These are phyloP conservation scores for Micrasema longulum DNA, from an alignment of 1,140 invertebrate species.

Conservation along the genomic window DNA sequence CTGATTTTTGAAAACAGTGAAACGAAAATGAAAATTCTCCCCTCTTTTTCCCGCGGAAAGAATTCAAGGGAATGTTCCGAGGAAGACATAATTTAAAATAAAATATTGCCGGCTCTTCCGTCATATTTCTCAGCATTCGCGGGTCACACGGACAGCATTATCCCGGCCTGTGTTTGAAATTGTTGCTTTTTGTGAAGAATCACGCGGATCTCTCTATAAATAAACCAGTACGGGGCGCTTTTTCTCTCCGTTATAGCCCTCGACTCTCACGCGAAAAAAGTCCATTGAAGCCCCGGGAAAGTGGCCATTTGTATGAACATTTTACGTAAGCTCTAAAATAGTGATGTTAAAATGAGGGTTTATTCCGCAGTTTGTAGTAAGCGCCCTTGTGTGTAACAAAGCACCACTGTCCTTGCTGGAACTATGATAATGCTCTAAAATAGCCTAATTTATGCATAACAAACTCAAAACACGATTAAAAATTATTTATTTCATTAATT, in stretches of 20 bases:
- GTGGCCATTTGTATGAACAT: slow-evolving; percentile 46
- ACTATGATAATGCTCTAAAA: no score
- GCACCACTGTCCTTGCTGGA: slow-evolving; percentile 1
- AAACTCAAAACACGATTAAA: no score
- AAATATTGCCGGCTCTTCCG: slow-evolving; percentile 23
- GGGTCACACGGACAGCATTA: slow-evolving; percentile 31
- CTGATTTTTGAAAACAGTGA: slow-evolving; percentile 11
- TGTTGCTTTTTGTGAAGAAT: slow-evolving; percentile 37
- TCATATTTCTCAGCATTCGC: slow-evolving; percentile 30
- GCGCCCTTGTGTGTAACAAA: slow-evolving; percentile 9
- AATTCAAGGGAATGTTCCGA: not conserved
- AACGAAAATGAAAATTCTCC: slow-evolving; percentile 15
- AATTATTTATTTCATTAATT: no score
- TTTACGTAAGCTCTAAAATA: slow-evolving; percentile 47
- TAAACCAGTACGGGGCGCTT: slow-evolving; percentile 41
- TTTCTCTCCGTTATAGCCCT: slow-evolving; percentile 33
- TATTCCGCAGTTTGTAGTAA: slow-evolving; percentile 31
- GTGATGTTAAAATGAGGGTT: slow-evolving; percentile 39
- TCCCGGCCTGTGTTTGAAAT: slow-evolving; percentile 7
- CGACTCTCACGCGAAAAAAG: slow-evolving; percentile 15
- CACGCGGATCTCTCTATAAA: slow-evolving; percentile 24
- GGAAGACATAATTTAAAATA: slow-evolving; percentile 31
- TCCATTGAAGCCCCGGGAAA: slow-evolving; percentile 22
- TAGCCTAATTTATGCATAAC: no score
- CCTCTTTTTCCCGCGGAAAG: not conserved